A percentile compares a stretch with the other conserved stretches of the same genome.
phyloP scores from a whole-genome alignment of 2,113 vertebrate species.

The Octodon degus region DNA sequence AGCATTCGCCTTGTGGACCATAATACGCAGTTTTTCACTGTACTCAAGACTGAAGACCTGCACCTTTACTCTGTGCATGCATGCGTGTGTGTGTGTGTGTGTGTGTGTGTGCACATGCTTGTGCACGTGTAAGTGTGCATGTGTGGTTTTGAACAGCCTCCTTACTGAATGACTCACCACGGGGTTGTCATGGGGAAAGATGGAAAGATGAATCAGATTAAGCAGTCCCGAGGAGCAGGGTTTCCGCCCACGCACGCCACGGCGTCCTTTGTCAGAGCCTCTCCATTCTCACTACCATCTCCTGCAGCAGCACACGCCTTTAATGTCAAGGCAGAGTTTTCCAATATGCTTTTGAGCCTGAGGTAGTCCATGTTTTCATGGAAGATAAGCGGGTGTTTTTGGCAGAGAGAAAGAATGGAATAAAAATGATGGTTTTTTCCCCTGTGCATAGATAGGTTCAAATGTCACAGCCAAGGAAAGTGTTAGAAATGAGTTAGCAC shows the following conservation, averaged over 20 bases:
- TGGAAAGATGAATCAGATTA: constrained; percentile 51
- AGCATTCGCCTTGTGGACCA: not conserved
- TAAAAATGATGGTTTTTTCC: not conserved
- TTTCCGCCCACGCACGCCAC: not conserved
- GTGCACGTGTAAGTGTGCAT: not conserved
- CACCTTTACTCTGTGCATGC: not conserved
- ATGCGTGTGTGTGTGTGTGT: not conserved
- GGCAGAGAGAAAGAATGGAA: not conserved
- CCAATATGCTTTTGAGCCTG: not conserved
- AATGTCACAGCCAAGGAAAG: not conserved
- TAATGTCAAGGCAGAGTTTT: not conserved
- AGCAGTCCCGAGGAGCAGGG: not conserved
- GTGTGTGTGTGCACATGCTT: not conserved
- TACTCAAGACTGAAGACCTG: not conserved
- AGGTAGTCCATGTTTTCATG: not conserved
- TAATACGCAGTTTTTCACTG: not conserved
- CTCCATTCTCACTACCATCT: not conserved
- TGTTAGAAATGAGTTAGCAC: not conserved
- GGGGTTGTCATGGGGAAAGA: constrained; percentile 49
- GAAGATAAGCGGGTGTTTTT: not conserved
- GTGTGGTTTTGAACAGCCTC: not conserved
- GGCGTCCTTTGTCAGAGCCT: not conserved
- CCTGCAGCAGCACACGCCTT: not conserved
- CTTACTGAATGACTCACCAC: constrained; percentile 40
- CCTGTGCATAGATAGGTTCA: not conserved